Conservation (phyloP, 2,888 invertebrate genomes). For the Brenthis daphne region DNA sequence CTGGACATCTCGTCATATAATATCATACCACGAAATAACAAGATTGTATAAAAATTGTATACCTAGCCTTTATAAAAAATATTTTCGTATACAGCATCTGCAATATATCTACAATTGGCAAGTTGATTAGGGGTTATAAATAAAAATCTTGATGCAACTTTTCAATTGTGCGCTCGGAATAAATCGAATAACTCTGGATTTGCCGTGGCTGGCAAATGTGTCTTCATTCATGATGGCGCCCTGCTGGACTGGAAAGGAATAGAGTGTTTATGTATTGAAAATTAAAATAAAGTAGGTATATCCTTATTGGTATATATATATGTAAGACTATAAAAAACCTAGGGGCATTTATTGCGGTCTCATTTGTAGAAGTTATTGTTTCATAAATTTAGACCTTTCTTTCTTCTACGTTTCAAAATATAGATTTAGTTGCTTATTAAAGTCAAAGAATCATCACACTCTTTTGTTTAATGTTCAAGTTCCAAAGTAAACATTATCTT, state of each 20-base stretch:
- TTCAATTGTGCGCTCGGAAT: slow-evolving; percentile 70
- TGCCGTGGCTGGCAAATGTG: slow-evolving; percentile 78
- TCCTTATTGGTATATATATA: not conserved
- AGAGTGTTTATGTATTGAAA: slow-evolving; percentile 46
- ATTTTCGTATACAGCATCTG: slow-evolving; percentile 14
- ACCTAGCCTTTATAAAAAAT: no score
- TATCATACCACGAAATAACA: no score
- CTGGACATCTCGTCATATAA: no score
- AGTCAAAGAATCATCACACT: no score
- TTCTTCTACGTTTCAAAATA: no score
- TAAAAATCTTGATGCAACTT: slow-evolving; percentile 65
- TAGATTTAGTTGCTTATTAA: no score
- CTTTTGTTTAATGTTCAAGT: not conserved
- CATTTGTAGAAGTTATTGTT: no score
- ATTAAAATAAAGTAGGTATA: slow-evolving; percentile 10
- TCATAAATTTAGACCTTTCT: no score
- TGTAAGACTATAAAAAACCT: not conserved
- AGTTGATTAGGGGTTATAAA: slow-evolving; percentile 61
- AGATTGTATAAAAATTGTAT: no score
- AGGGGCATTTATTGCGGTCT: no score
- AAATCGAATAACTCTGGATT: slow-evolving; percentile 76
- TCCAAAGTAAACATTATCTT: not conserved
- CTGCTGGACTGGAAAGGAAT: slow-evolving; percentile 51
- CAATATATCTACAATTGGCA: slow-evolving; percentile 40
- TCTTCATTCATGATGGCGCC: slow-evolving; percentile 76